Conservation (phyloP, 37 sponge, comb jelly and placozoan genomes). For the Crambe crambe region DNA sequence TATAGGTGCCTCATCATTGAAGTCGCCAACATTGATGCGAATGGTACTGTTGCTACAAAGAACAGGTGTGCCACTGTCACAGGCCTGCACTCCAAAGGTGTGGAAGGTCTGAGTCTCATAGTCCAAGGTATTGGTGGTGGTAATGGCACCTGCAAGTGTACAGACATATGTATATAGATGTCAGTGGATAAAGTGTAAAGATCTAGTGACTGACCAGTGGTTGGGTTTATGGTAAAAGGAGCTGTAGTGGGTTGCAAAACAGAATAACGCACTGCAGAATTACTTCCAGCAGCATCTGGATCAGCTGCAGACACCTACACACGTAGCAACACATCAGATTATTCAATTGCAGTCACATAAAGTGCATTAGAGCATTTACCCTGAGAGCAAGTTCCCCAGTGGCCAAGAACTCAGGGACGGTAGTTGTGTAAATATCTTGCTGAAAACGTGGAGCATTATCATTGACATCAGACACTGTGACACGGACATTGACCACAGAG, state of each 20-base stretch:
- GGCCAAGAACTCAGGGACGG: conserved; percentile 34
- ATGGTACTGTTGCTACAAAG: conserved; percentile 27
- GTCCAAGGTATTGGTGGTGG: conserved; percentile 37
- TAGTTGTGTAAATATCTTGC: conserved; percentile 21
- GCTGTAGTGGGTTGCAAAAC: not conserved
- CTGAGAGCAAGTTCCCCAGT: conserved; percentile 18
- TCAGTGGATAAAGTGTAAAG: not conserved
- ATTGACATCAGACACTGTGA: conserved; percentile 56
- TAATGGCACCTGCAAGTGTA: conserved; percentile 13
- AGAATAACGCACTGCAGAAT: conserved; percentile 24
- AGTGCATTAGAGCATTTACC: not conserved
- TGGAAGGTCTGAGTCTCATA: conserved; percentile 26
- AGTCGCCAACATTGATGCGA: conserved; percentile 23
- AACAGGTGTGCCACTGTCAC: conserved; percentile 21
- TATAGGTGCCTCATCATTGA: conserved; percentile 43
- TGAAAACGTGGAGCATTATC: conserved; percentile 54
- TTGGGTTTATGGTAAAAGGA: conserved; percentile 43
- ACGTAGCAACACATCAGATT: not conserved
- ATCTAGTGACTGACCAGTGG: conserved; percentile 16
- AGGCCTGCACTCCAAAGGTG: conserved; percentile 7
- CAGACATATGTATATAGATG: not conserved
- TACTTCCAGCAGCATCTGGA: conserved; percentile 6
- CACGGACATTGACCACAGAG: conserved; percentile 26
- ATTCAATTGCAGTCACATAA: not conserved
- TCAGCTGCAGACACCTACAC: conserved; percentile 30